These are phyloP conservation scores for Tachypleus tridentatus DNA, from an alignment of 1,140 invertebrate species.

Conservation along the genomic window DNA sequence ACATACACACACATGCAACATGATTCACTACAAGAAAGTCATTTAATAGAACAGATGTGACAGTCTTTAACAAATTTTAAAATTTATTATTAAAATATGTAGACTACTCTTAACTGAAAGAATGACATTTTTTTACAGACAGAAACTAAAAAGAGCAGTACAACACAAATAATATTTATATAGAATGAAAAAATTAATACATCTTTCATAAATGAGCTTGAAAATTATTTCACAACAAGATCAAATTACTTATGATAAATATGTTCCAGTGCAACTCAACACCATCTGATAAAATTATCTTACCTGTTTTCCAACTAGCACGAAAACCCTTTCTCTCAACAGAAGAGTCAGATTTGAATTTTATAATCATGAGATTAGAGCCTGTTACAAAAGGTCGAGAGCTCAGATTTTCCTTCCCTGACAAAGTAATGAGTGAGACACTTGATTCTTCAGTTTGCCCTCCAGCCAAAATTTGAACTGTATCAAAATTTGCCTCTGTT, in stretches of 20 bases:
- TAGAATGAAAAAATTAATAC: neutral
- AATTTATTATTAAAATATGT: no score
- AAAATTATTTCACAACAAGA: no score
- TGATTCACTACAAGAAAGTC: no score
- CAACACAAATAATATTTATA: neutral
- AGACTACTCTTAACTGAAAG: no score
- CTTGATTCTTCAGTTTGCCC: constrained; percentile 89
- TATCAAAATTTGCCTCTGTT: constrained; percentile 90
- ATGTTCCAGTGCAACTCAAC: no score
- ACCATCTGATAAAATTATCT: no score
- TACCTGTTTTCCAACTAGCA: constrained; percentile 40
- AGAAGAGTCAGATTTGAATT: constrained; percentile 85
- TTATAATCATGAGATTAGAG: constrained; percentile 97
- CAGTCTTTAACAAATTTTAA: no score
- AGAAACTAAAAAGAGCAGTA: no score
- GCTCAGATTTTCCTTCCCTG: constrained; percentile 58
- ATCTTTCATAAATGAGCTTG: neutral
- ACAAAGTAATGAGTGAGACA: constrained; percentile 77
- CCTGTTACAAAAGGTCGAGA: constrained; percentile 79
- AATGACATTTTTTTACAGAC: no score
- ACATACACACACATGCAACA: no score
- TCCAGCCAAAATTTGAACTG: constrained; percentile 87
- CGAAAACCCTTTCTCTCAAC: constrained; percentile 85
- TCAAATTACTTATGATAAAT: no score
- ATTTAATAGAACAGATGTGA: no score